Percentiles rank a stretch among this genome's conserved stretches.
phyloP scores from a whole-genome alignment of 2,888 invertebrate genomes.

The Drosophila setosimentum region DNA sequence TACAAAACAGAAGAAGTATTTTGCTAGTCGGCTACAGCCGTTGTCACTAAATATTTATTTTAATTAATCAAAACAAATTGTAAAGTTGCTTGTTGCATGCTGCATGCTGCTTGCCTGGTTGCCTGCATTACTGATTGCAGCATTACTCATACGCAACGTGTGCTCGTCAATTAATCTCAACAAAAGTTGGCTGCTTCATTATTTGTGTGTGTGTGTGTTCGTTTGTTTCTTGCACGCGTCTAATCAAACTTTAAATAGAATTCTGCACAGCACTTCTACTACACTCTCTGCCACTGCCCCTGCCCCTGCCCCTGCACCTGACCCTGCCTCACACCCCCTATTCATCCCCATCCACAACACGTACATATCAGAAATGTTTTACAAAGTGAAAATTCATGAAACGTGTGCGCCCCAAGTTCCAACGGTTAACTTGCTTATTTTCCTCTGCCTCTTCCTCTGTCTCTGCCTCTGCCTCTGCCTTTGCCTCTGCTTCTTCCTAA shows the following conservation, averaged over 20 bases:
- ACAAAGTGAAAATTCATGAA: constrained; percentile 79
- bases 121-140: constrained; percentile 9
- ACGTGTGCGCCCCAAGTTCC: constrained; percentile 67
- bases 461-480: not conserved
- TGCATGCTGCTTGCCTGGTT: not conserved
- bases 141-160: constrained; percentile 72
- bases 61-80: constrained; percentile 41
- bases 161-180: constrained; percentile 52
- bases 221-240: constrained; percentile 51
- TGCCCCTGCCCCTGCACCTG: not conserved
- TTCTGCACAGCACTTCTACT: constrained; percentile 46
- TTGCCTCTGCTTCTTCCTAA: too few species aligned
- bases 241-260: constrained; percentile 80
- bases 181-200: constrained; percentile 72
- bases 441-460: not conserved
- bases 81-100: not conserved
- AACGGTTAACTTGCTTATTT: constrained; percentile 67
- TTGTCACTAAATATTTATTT: constrained; percentile 17
- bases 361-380: constrained; percentile 79
- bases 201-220: constrained; percentile 41
- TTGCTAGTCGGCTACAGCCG: not conserved
- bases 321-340: not conserved
- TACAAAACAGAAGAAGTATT: not conserved
- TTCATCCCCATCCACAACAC: constrained; percentile 34
- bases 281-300: not conserved